Evolutionary conservation across 30 jellyfish, hydroid and myxozoan species (phyloP), one percentile per base, ranked within the genome.

Genomic region (Pelagia noctiluca): DNA sequence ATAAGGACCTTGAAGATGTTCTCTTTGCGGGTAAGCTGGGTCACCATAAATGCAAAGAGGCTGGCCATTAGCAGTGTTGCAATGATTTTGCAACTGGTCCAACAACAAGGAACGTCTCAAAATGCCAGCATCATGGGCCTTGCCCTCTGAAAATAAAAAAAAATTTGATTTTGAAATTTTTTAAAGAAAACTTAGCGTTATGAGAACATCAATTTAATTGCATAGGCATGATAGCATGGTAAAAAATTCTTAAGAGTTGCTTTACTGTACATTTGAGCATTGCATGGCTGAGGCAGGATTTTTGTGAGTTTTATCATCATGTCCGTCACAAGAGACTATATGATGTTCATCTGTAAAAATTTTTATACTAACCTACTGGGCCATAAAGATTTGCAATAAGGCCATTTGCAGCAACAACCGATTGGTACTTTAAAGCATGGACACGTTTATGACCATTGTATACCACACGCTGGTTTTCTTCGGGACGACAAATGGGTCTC

Each of bases 361-460:
- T 42, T 8, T 42, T 8, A 42, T 42, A 42, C 57, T 42, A 5
- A 16, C 57, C 89, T 1, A 78, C 69, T 21, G 89, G 89, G 37
- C 85, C 91, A 80, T 25, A 67, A 25, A 80, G 53, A 63, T 66
- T 38, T 47, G 76, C 85, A 18, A 80, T 80, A 60, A 80, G 37
- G 2, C 91, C 85, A 33, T 80, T 65, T 25, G 91, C 53, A 47
- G 85, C 76, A 35, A 48, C 86, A 80, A 63, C 75, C 31, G 85
- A 60, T 71, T 78, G 89, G 37, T 57, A 78, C 47, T 78, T 78
- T 52, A 78, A 35, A 0, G 84, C 68, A 61, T 80, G 91, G 29
- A 80, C 85, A 2, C 91, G 50, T 38, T 80, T 80, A 38, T 80
- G 91, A 1, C 85, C 91, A 66, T 80, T 80, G 65, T 80, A 80